These are phyloP conservation scores for Danaus chrysippus DNA, from an alignment of 2,888 invertebrate genomes.

Conservation along the genomic window DNA sequence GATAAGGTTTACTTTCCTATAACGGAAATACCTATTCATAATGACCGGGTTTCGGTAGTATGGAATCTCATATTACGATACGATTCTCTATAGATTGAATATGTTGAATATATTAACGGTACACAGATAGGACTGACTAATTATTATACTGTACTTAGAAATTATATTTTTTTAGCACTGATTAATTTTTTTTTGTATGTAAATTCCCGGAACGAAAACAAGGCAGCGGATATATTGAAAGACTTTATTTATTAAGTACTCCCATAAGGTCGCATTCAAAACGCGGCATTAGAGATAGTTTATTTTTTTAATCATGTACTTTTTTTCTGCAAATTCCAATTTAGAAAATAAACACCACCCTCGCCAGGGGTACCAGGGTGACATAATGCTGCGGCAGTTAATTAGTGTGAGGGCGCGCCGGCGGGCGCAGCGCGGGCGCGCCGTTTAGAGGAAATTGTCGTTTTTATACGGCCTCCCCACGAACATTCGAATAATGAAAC, in stretches of 20 bases:
- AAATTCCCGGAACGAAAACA: too few species aligned
- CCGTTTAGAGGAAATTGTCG: conserved; percentile 77
- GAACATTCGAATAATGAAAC: conserved; percentile 70
- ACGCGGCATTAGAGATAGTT: conserved; percentile 6
- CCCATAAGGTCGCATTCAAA: neutral
- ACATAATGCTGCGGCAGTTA: conserved; percentile 77
- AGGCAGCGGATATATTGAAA: too few species aligned
- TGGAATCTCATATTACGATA: conserved; percentile 20
- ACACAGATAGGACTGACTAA: neutral
- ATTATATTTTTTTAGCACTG: too few species aligned
- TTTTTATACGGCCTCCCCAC: conserved; percentile 74
- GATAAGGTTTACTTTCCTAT: conserved; percentile 36
- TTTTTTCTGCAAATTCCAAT: conserved; percentile 29
- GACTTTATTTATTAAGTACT: conserved; percentile 1
- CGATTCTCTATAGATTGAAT: conserved; percentile 16
- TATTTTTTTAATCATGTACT: conserved; percentile 11
- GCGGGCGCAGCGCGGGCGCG: conserved; percentile 75
- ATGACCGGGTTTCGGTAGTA: conserved; percentile 28
- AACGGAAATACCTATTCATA: conserved; percentile 24
- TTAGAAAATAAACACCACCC: conserved; percentile 60
- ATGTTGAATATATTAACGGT: conserved; percentile 8
- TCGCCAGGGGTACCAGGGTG: conserved; percentile 72
- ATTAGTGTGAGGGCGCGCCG: conserved; percentile 75
- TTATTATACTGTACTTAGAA: too few species aligned
- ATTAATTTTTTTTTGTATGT: too few species aligned